phyloP scores from a whole-genome alignment of 2,888 invertebrate species.

The Chrysina gloriosa region DNA sequence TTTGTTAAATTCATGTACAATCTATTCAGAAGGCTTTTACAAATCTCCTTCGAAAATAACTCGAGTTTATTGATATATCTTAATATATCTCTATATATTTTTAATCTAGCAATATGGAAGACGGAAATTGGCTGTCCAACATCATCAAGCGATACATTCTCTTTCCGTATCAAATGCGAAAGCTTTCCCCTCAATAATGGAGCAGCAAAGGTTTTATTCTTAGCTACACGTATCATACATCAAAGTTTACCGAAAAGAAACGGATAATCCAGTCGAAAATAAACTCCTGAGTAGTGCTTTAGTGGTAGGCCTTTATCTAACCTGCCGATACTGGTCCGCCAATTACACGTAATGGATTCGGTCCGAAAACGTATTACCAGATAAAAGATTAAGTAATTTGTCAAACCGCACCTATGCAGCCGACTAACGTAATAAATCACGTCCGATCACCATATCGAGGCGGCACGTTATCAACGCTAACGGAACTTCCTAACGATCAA shows the following conservation, averaged over 20 bases:
- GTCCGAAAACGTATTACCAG: background rate
- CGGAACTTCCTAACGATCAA: conserved; percentile 18
- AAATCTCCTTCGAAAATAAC: no score
- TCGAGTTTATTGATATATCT: no score
- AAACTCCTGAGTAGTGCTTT: background rate
- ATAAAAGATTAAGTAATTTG: conserved; percentile 30
- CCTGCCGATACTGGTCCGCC: background rate
- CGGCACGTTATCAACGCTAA: background rate
- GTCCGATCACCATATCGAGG: conserved; percentile 22
- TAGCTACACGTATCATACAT: no score
- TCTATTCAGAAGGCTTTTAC: no score
- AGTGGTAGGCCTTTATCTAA: background rate
- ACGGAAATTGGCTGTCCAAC: no score
- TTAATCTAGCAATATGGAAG: no score
- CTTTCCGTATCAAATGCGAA: no score
- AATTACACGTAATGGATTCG: conserved; percentile 9
- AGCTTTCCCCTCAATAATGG: no score
- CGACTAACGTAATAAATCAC: conserved; percentile 1
- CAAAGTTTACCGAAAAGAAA: background rate
- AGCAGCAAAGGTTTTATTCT: no score
- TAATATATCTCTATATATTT: no score
- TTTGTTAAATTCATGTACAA: no score
- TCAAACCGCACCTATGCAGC: conserved; percentile 23
- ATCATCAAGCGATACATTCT: no score
- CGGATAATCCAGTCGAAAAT: background rate